Evolutionary conservation across 2,113 vertebrate species (phyloP), one percentile per base, ranked within the genome.

Genomic region (Sturnira hondurensis): DNA sequence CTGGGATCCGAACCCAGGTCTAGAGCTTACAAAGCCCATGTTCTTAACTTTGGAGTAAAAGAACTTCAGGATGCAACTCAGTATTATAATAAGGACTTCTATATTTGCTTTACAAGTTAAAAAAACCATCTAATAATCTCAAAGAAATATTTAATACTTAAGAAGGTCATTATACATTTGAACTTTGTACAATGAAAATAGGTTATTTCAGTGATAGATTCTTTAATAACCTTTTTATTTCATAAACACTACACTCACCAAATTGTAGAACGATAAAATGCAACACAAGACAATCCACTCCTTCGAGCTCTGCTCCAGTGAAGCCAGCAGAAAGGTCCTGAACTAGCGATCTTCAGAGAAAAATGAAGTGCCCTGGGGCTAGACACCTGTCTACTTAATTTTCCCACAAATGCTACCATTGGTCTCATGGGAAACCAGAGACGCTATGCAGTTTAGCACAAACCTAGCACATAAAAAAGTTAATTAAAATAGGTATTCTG

Each of bases 1-100:
- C 61, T 85, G 85, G 85, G 76, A 70, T 89, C 81, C 82, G 90
- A 92, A 93, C 70, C 76, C 85, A 89, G 45, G 56, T 50, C 95
- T 38, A n/a, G n/a, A 67, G n/a, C 63, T 88, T 73, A 82, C 71
- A 93, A 93, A 91, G 65, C 17, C 86, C 78, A 93, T 45, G 81
- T 70, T 93, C 86, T 95, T 68, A 93, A 73, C 58, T 96, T 94
- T 74, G 78, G 77, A 87, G 71, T 83, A 52, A 88, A 95, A 95
- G 41, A 74, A 86, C 78, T 92, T 88, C 56, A 92, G 61, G n/a
- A 24, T 88, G 24, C n/a, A 92, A 22, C 61, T 78, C 74, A 70
- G 56, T 31, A 22, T 58, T 41, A 73, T 43, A 63, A 76, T 22
- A 61, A 78, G 36, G 58, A 82, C 54, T 89, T 41, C 11, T 41